A percentile compares a stretch with the other conserved stretches of the same genome.
These are phyloP conservation scores for Sebastes fasciatus DNA, from an alignment of 2,113 vertebrate species.

Conservation along the genomic window DNA sequence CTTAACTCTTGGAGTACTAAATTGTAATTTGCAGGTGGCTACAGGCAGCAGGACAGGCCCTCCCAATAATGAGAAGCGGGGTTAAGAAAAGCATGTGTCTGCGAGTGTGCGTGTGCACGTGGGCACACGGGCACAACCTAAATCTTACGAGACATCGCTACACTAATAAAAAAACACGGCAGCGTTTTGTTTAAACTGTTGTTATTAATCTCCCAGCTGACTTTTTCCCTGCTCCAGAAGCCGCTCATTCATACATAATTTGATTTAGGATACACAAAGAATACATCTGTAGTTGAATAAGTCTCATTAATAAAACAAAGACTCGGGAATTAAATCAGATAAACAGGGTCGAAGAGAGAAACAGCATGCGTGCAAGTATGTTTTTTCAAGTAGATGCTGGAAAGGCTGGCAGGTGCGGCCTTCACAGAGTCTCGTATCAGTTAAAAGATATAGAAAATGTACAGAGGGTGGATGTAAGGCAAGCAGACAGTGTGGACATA, in stretches of 20 bases:
- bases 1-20: slow-evolving; percentile 86
- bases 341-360: slow-evolving; percentile 12
- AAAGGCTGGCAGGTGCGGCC: not conserved
- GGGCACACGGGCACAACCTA: not conserved
- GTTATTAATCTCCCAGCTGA: slow-evolving; percentile 39
- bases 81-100: slow-evolving; percentile 37
- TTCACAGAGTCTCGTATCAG: slow-evolving; percentile 1
- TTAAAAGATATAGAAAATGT: not conserved
- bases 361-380: not conserved
- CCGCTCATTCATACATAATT: slow-evolving; percentile 37
- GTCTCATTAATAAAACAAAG: slow-evolving; percentile 21
- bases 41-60: slow-evolving; percentile 66
- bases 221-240: slow-evolving; percentile 20
- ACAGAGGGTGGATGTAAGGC: not conserved
- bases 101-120: not conserved
- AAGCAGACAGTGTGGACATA: not conserved
- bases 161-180: slow-evolving; percentile 17
- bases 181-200: slow-evolving; percentile 44
- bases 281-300: slow-evolving; percentile 3
- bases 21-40: slow-evolving; percentile 89
- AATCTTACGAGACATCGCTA: slow-evolving; percentile 30
- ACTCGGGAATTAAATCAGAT: not conserved
- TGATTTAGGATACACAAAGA: slow-evolving; percentile 36
- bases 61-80: slow-evolving; percentile 49
- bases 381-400: slow-evolving; percentile 3